Evolutionary conservation across 2,888 invertebrate species (phyloP).

Genomic region (Idaea straminata): DNA sequence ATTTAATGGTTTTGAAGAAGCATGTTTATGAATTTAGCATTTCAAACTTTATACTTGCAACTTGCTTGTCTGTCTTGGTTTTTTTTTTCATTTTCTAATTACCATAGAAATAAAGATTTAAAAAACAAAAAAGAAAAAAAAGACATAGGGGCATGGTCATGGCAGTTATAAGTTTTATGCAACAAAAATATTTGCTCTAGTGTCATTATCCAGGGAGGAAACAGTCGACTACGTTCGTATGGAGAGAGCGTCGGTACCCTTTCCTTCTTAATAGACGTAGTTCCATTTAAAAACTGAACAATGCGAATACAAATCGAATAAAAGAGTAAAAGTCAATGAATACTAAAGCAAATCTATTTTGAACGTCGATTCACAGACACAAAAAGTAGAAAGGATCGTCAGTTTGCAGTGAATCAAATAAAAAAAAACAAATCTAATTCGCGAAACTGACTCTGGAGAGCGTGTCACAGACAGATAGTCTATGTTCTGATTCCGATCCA

Average conservation of each 20-base stretch:
- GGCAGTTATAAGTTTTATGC: no score
- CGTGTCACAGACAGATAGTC: conserved; percentile 40
- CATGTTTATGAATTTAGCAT: not conserved
- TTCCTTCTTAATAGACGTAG: not conserved
- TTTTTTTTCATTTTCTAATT: no score
- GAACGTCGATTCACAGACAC: conserved; percentile 40
- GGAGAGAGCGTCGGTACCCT: no score
- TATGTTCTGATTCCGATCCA: conserved; percentile 31
- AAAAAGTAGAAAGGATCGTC: conserved; percentile 37
- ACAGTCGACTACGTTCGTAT: no score
- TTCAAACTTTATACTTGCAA: not conserved
- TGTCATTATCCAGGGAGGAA: no score
- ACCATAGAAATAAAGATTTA: no score
- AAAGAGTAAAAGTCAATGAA: conserved; percentile 27
- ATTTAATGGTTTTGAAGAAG: not conserved
- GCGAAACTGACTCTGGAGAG: conserved; percentile 33
- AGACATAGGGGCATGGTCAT: no score
- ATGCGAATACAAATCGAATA: conserved; percentile 10
- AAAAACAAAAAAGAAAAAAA: no score
- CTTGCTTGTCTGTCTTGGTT: no score
- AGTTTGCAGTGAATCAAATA: conserved; percentile 39
- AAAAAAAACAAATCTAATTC: conserved; percentile 43
- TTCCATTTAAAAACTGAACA: not conserved
- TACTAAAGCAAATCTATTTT: conserved; percentile 30
- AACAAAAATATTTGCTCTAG: no score